Evolutionary conservation across 2,888 invertebrate genomes (phyloP), one percentile per base, ranked within the genome.

Genomic region (Stegana nigrithorax): DNA sequence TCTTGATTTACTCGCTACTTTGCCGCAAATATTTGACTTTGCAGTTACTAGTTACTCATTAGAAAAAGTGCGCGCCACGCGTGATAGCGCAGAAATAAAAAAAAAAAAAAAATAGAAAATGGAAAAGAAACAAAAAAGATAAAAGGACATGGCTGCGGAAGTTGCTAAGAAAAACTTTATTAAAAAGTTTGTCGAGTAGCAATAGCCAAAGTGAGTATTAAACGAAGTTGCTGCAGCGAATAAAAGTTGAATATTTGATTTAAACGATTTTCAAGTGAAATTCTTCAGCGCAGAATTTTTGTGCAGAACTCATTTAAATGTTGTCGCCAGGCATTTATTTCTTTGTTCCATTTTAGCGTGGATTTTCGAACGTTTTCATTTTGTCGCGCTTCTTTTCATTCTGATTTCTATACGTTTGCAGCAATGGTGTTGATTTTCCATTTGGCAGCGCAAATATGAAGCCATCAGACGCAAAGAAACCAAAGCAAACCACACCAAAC

Each of bases 161-260:
- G 62, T 47, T 64, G 59, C 65, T 44, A 57, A 65, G 60, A 72
- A 75, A 75, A 55, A 78, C 75, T 75, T 75, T 76, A 75, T 78
- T 78, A 78, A 74, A 78, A 75, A 75, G 57, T 75, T 69, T 69
- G 65, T 62, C 47, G 63, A 67, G 65, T 70, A 10, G 32, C 32
- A 32, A 14, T 17, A 66, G n/a, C n/a, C n/a, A n/a, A 67, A 73
- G 67, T 65, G 70, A 71, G 67, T 67, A 62, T 63, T 58, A 67
- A 68, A 67, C 65, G 50, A 44, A 50, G 58, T 51, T 26, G 50
- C 58, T 63, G 61, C 32, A 59, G 59, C 42, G 63, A 63, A 67
- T 65, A 64, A 78, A 75, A 75, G 77, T 75, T 78, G 72, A 74
- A 79, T 75, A 75, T 75, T 75, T 75, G 75, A 78, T 75, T 75